Conservation (phyloP, 2,113 vertebrate genomes). For the Corydoras maculifer region DNA sequence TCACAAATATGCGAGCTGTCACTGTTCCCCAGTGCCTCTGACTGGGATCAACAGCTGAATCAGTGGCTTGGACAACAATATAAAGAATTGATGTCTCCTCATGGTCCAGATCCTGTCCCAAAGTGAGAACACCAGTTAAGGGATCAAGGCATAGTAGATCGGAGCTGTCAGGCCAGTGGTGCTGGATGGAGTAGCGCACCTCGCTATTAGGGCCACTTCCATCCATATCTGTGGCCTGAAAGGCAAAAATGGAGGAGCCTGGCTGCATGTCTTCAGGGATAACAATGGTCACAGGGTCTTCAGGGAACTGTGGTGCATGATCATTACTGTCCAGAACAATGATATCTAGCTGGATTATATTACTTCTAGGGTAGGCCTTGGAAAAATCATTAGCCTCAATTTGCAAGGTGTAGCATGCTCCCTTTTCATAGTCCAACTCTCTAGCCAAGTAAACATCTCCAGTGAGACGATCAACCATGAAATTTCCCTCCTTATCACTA, state of each 20-base stretch:
- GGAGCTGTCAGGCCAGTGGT: slow-evolving; percentile 63
- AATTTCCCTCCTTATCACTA: slow-evolving; percentile 76
- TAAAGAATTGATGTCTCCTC: slow-evolving; percentile 74
- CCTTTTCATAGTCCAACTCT: slow-evolving; percentile 85
- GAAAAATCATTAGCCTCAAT: slow-evolving; percentile 76
- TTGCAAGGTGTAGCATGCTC: slow-evolving; percentile 72
- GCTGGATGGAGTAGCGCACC: slow-evolving; percentile 77
- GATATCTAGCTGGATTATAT: slow-evolving; percentile 80
- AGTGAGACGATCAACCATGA: slow-evolving; percentile 80
- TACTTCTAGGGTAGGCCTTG: slow-evolving; percentile 71
- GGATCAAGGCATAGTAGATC: slow-evolving; percentile 72
- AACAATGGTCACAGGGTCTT: slow-evolving; percentile 86
- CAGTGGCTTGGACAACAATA: slow-evolving; percentile 80
- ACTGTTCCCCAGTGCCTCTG: slow-evolving; percentile 77
- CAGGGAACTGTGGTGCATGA: slow-evolving; percentile 79
- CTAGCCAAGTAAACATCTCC: slow-evolving; percentile 81
- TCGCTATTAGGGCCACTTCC: slow-evolving; percentile 89
- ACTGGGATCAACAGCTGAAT: slow-evolving; percentile 72
- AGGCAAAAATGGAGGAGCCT: slow-evolving; percentile 76
- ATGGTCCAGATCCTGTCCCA: slow-evolving; percentile 72
- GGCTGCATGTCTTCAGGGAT: slow-evolving; percentile 74
- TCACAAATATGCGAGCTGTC: slow-evolving; percentile 82
- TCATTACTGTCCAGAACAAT: slow-evolving; percentile 87
- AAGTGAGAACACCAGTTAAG: slow-evolving; percentile 74
- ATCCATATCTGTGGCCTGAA: slow-evolving; percentile 82